Conservation (phyloP, 2,113 vertebrate species). For the Myotis brandtii region DNA sequence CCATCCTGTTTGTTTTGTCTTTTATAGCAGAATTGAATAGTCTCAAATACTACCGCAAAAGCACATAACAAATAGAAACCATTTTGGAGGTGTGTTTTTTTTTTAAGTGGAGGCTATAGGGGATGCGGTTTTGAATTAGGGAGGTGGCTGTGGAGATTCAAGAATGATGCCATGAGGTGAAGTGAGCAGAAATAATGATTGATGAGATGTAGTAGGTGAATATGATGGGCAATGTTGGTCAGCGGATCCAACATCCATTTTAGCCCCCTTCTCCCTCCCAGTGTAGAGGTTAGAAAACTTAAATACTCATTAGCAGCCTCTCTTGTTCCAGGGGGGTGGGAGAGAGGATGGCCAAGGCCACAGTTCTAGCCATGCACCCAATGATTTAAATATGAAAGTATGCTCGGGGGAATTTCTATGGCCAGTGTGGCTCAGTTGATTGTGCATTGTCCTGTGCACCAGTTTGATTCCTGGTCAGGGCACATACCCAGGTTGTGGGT, state of each 20-base stretch:
- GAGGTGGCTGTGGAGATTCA: neutral
- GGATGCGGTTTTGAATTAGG: neutral
- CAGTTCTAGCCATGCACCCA: neutral
- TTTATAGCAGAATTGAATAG: neutral
- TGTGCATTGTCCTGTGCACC: neutral
- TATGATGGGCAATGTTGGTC: neutral
- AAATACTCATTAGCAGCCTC: neutral
- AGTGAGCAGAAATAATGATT: neutral
- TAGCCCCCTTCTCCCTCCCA: neutral
- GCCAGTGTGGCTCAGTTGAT: neutral
- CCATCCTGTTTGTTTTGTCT: neutral
- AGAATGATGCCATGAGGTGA: neutral
- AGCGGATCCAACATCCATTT: neutral
- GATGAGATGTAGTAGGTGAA: neutral
- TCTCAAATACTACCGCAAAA: constrained; percentile 22
- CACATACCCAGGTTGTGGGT: neutral
- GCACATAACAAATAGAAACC: neutral
- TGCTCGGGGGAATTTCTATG: neutral
- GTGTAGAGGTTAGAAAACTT: neutral
- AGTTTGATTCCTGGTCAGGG: neutral
- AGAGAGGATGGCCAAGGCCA: neutral
- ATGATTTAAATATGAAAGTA: neutral
- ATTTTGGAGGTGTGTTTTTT: neutral
- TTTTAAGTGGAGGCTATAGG: neutral
- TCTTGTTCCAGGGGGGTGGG: neutral